A percentile compares a stretch with the other conserved stretches of the same genome.
Conservation (phyloP, 2,113 vertebrate species). For the Macquaria ambigua region DNA sequence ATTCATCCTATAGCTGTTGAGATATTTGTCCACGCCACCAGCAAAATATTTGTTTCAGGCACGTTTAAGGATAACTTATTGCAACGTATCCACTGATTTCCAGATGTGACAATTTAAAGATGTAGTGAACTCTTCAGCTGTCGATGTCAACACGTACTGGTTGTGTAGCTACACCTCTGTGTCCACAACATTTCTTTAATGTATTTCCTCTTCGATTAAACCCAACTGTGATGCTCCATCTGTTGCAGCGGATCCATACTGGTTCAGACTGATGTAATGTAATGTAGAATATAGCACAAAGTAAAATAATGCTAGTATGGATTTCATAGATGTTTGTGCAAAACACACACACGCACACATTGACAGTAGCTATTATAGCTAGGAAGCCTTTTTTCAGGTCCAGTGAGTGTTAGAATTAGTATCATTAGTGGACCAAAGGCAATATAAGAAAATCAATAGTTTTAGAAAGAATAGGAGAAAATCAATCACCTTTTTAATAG, state of each 20-base stretch:
- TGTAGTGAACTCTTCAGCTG: not conserved
- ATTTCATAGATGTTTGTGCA: constrained; percentile 43
- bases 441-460: constrained; percentile 73
- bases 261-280: constrained; percentile 11
- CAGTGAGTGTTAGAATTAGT: constrained; percentile 78
- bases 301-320: constrained; percentile 37
- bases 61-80: not conserved
- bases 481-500: constrained; percentile 76
- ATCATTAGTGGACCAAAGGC: constrained; percentile 71
- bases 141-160: not conserved
- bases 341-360: constrained; percentile 24
- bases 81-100: not conserved
- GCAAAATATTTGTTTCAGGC: not conserved
- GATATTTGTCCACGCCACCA: not conserved
- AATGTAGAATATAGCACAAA: constrained; percentile 13
- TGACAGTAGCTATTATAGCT: constrained; percentile 54
- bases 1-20: not conserved
- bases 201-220: constrained; percentile 15
- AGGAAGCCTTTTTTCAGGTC: constrained; percentile 73
- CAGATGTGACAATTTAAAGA: not conserved
- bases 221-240: constrained; percentile 3
- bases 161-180: not conserved
- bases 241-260: constrained; percentile 10
- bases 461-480: constrained; percentile 71
- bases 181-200: not conserved